These are phyloP conservation scores for Oreochromis grahami DNA, from an alignment of 2,797 vertebrate genomes.

Conservation along the genomic window DNA sequence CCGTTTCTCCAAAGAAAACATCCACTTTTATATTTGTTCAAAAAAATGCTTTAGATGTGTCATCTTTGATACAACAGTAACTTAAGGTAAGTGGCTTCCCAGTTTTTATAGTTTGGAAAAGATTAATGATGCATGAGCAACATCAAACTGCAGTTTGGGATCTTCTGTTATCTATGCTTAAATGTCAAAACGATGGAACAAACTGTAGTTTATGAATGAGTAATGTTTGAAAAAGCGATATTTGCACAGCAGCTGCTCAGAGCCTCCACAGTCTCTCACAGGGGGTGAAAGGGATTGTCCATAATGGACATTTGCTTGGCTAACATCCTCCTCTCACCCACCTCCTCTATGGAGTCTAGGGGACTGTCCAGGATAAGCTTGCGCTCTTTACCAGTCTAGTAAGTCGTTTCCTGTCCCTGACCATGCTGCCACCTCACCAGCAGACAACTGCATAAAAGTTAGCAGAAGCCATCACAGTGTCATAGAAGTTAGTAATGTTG, in stretches of 20 bases:
- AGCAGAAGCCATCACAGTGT: not conserved
- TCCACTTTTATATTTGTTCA: not conserved
- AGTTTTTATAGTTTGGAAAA: not conserved
- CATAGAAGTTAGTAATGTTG: not conserved
- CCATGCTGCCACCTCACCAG: not conserved
- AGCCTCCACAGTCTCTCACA: not conserved
- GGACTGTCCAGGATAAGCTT: not conserved
- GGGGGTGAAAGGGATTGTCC: not conserved
- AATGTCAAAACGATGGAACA: conserved; percentile 32
- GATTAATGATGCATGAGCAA: conserved; percentile 35
- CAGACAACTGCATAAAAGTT: not conserved
- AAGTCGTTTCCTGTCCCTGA: rapidly evolving
- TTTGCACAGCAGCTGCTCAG: not conserved
- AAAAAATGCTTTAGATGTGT: not conserved
- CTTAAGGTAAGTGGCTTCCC: not conserved
- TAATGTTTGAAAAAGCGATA: conserved; percentile 14
- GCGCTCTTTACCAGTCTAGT: not conserved
- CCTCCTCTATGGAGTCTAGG: not conserved
- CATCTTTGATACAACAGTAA: not conserved
- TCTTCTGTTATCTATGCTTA: conserved; percentile 21
- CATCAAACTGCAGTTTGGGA: conserved; percentile 30
- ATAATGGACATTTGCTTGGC: not conserved
- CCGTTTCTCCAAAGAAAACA: not conserved
- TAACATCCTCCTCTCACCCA: not conserved
- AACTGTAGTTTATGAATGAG: conserved; percentile 35